These are phyloP conservation scores for Pygmarrhopalites habei DNA, from an alignment of 1,140 invertebrate species.

Conservation along the genomic window DNA sequence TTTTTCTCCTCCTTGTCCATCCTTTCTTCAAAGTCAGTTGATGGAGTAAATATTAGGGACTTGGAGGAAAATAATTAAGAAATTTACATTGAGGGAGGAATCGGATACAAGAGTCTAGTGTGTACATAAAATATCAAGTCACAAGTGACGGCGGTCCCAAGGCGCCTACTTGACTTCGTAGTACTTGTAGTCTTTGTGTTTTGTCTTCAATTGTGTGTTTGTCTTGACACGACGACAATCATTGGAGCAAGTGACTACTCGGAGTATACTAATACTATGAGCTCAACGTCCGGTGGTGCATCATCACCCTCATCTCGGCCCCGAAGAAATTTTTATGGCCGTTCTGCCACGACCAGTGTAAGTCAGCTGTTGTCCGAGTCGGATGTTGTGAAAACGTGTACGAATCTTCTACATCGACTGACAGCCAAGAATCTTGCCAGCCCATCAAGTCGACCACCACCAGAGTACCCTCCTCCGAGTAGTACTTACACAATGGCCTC, in stretches of 20 bases:
- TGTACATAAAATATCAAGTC: too few relatives aligned
- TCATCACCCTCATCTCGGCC: conserved; percentile 9
- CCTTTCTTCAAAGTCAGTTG: too few relatives aligned
- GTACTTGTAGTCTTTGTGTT: conserved; percentile 5
- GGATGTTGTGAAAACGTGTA: conserved; percentile 52
- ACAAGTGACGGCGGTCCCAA: background rate
- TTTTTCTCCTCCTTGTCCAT: too few relatives aligned
- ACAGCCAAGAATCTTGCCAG: conserved; percentile 47
- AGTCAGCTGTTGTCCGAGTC: conserved; percentile 71
- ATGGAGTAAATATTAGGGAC: too few relatives aligned
- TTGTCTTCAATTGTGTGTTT: conserved; percentile 4
- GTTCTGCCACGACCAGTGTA: conserved; percentile 67
- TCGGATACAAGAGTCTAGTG: too few relatives aligned
- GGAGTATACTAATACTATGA: background rate
- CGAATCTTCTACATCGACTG: conserved; percentile 68
- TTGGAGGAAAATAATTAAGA: too few relatives aligned
- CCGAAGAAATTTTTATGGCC: conserved; percentile 60
- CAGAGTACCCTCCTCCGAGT: background rate
- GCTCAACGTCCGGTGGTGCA: background rate
- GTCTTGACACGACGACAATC: background rate
- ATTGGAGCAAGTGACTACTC: conserved; percentile 12
- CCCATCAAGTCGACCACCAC: too few relatives aligned
- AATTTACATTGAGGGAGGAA: too few relatives aligned
- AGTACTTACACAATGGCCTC: conserved; percentile 9
- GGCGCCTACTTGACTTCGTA: conserved; percentile 6